These are phyloP conservation scores for Melieria crassipennis DNA, from an alignment of 2,888 invertebrate genomes.

Conservation along the genomic window DNA sequence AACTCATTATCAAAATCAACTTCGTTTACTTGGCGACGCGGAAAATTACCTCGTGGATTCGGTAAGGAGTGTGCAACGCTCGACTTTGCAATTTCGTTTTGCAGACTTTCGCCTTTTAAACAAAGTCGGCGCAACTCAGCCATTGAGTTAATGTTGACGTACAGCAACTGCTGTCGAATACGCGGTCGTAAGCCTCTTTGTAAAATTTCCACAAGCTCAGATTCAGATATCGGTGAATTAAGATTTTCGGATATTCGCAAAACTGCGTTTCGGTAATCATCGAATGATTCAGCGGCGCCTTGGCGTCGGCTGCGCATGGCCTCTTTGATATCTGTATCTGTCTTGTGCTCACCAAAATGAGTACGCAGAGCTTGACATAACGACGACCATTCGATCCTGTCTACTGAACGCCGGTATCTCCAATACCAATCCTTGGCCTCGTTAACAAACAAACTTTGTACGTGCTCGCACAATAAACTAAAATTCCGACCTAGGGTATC, in stretches of 20 bases:
- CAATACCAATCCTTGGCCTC: constrained; percentile 28
- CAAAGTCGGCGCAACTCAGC: constrained; percentile 13
- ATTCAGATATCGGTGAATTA: neutral
- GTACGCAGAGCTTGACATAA: constrained; percentile 22
- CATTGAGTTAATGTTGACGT: constrained; percentile 13
- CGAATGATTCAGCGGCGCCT: constrained; percentile 16
- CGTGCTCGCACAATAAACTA: neutral
- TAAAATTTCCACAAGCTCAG: constrained; percentile 20
- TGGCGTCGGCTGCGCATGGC: constrained; percentile 8
- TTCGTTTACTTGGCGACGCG: neutral
- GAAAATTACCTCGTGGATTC: neutral
- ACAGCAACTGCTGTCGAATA: constrained; percentile 23
- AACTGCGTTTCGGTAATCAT: constrained; percentile 17
- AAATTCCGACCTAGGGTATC: neutral
- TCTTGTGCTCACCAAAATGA: constrained; percentile 8
- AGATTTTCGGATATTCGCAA: constrained; percentile 8
- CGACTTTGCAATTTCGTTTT: constrained; percentile 5
- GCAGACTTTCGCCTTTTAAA: constrained; percentile 15
- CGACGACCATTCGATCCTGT: constrained; percentile 11
- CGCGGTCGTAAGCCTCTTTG: constrained; percentile 10
- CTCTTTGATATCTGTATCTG: constrained; percentile 15
- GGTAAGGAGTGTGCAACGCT: neutral
- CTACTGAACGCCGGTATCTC: constrained; percentile 8
- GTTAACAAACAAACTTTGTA: neutral
- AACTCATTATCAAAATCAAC: neutral